Base-by-base conservation (phyloP, 2,113 vertebrate species). In the Progne subis region DNA sequence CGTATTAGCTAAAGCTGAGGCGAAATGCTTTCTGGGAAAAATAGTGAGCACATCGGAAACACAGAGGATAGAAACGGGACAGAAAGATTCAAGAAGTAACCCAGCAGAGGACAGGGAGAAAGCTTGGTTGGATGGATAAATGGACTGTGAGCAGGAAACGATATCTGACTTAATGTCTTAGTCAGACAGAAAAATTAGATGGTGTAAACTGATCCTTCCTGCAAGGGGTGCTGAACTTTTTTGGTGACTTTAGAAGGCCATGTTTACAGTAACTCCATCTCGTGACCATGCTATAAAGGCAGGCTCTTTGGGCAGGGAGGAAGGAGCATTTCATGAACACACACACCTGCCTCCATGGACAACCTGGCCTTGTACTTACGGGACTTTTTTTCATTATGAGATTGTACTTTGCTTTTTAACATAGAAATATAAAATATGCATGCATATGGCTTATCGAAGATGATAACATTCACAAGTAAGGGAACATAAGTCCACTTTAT, bases 151-250 rank as follows among this genome's bases (percentile, higher is more conserved):
- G 86, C 92, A 94, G 96, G 94, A 97, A 96, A 96, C 1, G 82
- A 96, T 96, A 96, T 96, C 95, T 96, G 94, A 86, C 93, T 96
- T 91, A 97, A 96, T 96, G 96, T 97, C 97, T 97, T 97, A 97
- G 97, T 97, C 97, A 97, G 95, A 97, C 95, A 97, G 97, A 97
- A 97, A 97, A 97, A 97, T 97, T 97, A 97, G 97, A 97, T 93
- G 85, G 96, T 96, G 97, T 97, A 97, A 97, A 95, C 91, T 76
- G 96, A 97, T 97, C 96, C 81, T 84, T 94, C 95, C 90, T 96
- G 95, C 94, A 94, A 91, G 95, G 79, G 90, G 95, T 95, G 95
- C 96, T 96, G 97, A 96, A 96, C 96, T 96, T 97, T 97, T 96
- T 96, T 92, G 92, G 95, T 91, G 97, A 90, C 97, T 97, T 97